phyloP scores from a whole-genome alignment of 2,797 vertebrate genomes.

The Rhyacichthys aspro region DNA sequence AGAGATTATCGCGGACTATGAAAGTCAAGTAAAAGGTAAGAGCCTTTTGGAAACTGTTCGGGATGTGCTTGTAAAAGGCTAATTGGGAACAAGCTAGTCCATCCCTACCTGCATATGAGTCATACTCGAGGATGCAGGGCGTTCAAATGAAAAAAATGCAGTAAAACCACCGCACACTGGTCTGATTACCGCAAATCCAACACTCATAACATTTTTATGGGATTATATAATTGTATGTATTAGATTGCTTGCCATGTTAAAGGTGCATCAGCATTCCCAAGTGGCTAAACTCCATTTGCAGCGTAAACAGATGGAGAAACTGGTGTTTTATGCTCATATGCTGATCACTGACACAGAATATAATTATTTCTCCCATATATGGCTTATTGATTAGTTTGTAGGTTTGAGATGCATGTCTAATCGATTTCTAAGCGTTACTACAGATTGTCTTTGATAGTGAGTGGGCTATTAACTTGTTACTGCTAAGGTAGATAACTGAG shows the following conservation, averaged over 20 bases:
- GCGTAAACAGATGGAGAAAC: background rate
- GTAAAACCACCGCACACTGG: background rate
- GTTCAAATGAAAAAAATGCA: slow-evolving; percentile 19
- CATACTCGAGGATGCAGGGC: slow-evolving; percentile 8
- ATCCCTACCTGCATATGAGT: slow-evolving; percentile 47
- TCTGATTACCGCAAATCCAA: background rate
- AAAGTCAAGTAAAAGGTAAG: slow-evolving; percentile 98
- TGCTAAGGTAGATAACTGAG: background rate
- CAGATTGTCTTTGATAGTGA: slow-evolving; percentile 7
- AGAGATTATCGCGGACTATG: slow-evolving; percentile 96
- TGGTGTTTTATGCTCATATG: no score
- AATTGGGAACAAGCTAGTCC: slow-evolving; percentile 24
- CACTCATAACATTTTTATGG: background rate
- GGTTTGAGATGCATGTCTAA: background rate
- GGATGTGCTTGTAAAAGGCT: slow-evolving; percentile 13
- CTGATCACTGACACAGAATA: background rate
- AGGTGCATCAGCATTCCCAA: background rate
- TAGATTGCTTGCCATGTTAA: background rate
- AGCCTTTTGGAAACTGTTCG: background rate
- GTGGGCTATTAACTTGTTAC: slow-evolving; percentile 40
- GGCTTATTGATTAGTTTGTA: no score
- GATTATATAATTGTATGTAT: no score
- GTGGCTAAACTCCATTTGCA: background rate
- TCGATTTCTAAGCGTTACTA: background rate
- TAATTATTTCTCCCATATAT: no score